phyloP scores from a whole-genome alignment of 35 echinoderm and acorn worm species.

The Patiria miniata region DNA sequence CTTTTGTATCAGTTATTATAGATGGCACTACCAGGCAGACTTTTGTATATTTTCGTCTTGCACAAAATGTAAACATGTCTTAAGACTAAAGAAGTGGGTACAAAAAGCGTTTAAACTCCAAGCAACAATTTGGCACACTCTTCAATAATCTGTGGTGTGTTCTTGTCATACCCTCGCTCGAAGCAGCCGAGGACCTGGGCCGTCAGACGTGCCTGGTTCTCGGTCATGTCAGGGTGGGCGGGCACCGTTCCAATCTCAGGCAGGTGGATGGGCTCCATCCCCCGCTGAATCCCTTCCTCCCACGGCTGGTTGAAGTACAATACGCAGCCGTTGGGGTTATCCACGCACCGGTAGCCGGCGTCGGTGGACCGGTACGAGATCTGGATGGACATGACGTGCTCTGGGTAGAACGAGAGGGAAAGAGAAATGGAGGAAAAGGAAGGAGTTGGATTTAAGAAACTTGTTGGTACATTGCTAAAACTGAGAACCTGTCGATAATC shows the following conservation, averaged over 20 bases:
- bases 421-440: too few species aligned
- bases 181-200: slow-evolving; percentile 46
- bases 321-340: slow-evolving; percentile 45
- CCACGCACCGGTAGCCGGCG: slow-evolving; percentile 34
- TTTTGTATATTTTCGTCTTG: too few species aligned
- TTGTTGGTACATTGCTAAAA: too few species aligned
- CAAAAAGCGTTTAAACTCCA: too few species aligned
- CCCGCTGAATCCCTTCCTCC: slow-evolving; percentile 37
- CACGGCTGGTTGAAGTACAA: slow-evolving; percentile 50
- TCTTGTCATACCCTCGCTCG: slow-evolving; percentile 57
- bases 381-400: slow-evolving; percentile 60
- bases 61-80: too few species aligned
- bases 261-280: slow-evolving; percentile 53
- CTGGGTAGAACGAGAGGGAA: neutral
- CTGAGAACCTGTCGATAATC: too few species aligned
- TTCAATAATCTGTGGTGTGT: too few species aligned
- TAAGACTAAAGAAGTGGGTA: too few species aligned
- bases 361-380: slow-evolving; percentile 53
- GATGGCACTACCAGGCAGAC: too few species aligned
- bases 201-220: slow-evolving; percentile 31
- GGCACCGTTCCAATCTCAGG: slow-evolving; percentile 46
- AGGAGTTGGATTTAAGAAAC: too few species aligned
- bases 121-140: too few species aligned
- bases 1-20: too few species aligned
- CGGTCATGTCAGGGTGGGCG: slow-evolving; percentile 13